Evolutionary conservation across 2,888 invertebrate genomes (phyloP).

Genomic region (Sympetrum striolatum): DNA sequence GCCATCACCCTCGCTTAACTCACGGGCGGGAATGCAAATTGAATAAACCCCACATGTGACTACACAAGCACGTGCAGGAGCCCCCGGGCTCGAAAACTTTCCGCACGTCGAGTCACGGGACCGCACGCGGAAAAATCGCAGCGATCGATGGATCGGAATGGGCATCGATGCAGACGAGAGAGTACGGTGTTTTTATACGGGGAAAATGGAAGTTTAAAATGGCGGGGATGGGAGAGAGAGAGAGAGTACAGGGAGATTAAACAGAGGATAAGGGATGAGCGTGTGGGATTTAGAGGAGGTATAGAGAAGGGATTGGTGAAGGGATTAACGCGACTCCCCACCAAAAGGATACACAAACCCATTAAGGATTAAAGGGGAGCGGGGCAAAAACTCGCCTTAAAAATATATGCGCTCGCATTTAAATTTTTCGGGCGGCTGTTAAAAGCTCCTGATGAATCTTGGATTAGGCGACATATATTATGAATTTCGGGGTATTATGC

Average conservation of each 20-base stretch:
- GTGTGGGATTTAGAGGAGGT: neutral
- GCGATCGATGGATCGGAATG: too few species aligned
- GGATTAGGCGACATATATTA: neutral
- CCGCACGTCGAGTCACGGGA: too few species aligned
- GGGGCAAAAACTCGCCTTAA: conserved; percentile 4
- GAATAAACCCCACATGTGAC: neutral
- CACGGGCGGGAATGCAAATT: neutral
- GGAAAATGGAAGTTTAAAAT: neutral
- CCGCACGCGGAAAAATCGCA: neutral
- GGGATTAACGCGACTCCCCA: neutral
- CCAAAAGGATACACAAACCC: neutral
- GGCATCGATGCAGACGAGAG: too few species aligned
- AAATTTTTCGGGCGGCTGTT: neutral
- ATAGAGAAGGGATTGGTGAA: neutral
- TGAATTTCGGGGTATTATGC: neutral
- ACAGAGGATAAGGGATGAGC: neutral
- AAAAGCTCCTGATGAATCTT: neutral
- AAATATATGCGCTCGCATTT: neutral
- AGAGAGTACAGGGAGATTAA: neutral
- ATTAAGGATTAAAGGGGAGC: conserved; percentile 32
- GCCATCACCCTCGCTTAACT: neutral
- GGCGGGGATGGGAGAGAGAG: neutral
- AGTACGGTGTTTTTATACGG: too few species aligned
- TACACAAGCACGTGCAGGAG: too few species aligned
- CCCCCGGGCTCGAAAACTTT: neutral